Conservation (phyloP, 1,140 invertebrate genomes). For the Campoletis sonorensis region DNA sequence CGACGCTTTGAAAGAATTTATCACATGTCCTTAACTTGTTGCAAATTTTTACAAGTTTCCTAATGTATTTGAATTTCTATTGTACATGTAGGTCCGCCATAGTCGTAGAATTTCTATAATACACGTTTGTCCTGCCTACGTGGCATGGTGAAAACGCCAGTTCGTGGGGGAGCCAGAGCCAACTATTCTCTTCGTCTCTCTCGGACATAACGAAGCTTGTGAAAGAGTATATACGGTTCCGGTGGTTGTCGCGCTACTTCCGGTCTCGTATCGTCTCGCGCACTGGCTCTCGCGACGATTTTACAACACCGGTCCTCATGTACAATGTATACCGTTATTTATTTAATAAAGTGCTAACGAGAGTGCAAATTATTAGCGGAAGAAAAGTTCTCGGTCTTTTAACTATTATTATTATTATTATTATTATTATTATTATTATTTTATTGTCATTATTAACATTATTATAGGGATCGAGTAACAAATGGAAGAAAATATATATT, state of each 20-base stretch:
- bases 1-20: too few relatives aligned
- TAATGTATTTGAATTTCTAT: not conserved
- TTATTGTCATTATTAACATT: not conserved
- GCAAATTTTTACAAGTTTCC: not conserved
- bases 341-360: slow-evolving; percentile 36
- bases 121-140: not conserved
- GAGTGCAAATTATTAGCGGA: not conserved
- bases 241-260: slow-evolving; percentile 55
- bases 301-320: not conserved
- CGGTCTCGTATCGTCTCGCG: slow-evolving; percentile 51
- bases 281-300: not conserved
- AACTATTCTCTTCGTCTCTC: not conserved
- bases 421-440: not conserved
- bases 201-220: slow-evolving; percentile 1
- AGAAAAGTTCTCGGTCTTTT: not conserved
- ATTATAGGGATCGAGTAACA: not conserved
- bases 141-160: slow-evolving; percentile 8
- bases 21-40: not conserved
- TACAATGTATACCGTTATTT: slow-evolving; percentile 12
- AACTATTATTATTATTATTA: not conserved
- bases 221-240: slow-evolving; percentile 39
- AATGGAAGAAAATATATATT: not conserved
- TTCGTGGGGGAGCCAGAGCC: slow-evolving; percentile 3
- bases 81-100: not conserved
- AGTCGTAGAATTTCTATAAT: not conserved